Evolutionary conservation across 1,140 invertebrate genomes (phyloP).

Genomic region (Drosophila chauvacae): DNA sequence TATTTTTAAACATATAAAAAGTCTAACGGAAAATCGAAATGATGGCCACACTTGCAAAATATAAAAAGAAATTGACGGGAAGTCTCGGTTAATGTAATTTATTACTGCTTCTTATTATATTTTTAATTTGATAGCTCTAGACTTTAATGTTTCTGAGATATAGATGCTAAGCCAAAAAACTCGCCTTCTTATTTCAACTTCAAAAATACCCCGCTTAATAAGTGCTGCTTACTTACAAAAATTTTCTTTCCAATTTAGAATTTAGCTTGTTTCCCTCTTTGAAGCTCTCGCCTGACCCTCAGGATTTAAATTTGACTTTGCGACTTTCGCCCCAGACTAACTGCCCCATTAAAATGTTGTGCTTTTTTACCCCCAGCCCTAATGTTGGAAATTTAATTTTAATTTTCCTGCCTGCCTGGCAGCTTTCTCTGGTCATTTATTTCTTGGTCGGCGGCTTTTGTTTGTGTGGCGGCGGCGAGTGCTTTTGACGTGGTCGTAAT

Average conservation of each 20-base stretch:
- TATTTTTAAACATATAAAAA: not conserved
- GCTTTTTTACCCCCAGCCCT: not conserved
- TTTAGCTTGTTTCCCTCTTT: not conserved
- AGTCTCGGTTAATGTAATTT: not conserved
- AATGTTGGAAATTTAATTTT: conserved; percentile 74
- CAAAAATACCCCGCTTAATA: not conserved
- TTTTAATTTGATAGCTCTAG: not conserved
- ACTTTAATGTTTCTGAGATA: not conserved
- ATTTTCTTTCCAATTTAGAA: conserved; percentile 6
- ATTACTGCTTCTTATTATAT: too few relatives aligned
- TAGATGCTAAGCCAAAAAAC: not conserved
- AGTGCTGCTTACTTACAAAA: conserved; percentile 6
- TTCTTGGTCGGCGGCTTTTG: conserved; percentile 60
- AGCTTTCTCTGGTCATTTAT: conserved; percentile 73
- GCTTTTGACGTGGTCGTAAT: conserved; percentile 76
- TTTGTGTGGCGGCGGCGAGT: conserved; percentile 54
- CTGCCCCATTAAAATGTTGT: conserved; percentile 20
- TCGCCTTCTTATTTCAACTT: not conserved
- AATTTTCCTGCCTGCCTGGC: conserved; percentile 39
- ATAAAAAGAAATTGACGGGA: not conserved
- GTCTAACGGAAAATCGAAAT: not conserved
- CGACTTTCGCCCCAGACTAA: not conserved
- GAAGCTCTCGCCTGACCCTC: not conserved
- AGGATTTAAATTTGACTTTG: conserved; percentile 4
- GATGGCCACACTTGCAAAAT: not conserved